These are phyloP conservation scores for Aethina tumida DNA, from an alignment of 1,140 invertebrate species.

Conservation along the genomic window DNA sequence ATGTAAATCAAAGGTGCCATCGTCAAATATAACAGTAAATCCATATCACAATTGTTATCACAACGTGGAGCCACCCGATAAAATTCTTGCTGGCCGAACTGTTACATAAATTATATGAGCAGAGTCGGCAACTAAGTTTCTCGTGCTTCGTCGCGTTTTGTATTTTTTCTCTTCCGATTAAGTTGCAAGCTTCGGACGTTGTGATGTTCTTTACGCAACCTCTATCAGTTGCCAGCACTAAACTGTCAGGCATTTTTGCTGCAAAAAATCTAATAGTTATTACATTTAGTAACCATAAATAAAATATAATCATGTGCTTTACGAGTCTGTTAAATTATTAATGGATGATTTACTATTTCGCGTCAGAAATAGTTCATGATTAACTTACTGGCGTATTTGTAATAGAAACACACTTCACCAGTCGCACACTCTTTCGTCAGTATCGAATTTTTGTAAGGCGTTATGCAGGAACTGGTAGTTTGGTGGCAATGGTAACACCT, in stretches of 20 bases:
- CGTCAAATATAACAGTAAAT: too few relatives aligned
- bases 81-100: background rate
- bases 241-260: slow-evolving; percentile 9
- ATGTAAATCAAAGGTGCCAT: too few relatives aligned
- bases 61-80: background rate
- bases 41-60: too few relatives aligned
- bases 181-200: too few relatives aligned
- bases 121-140: slow-evolving; percentile 3
- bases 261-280: slow-evolving; percentile 1
- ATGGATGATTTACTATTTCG: background rate
- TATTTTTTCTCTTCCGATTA: background rate
- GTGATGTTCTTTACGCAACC: too few relatives aligned
- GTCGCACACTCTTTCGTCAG: background rate
- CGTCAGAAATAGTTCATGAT: background rate
- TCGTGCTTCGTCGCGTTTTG: background rate
- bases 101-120: slow-evolving; percentile 7
- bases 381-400: slow-evolving; percentile 10
- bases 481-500: slow-evolving; percentile 7
- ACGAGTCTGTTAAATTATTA: background rate
- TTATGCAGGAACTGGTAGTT: slow-evolving; percentile 3
- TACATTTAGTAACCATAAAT: background rate
- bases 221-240: slow-evolving; percentile 6
- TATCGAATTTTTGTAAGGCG: background rate
- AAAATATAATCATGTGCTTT: background rate
- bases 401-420: slow-evolving; percentile 6